These are phyloP conservation scores for Chalcosyrphus nemorum DNA, from an alignment of 2,888 invertebrate species.

Conservation along the genomic window DNA sequence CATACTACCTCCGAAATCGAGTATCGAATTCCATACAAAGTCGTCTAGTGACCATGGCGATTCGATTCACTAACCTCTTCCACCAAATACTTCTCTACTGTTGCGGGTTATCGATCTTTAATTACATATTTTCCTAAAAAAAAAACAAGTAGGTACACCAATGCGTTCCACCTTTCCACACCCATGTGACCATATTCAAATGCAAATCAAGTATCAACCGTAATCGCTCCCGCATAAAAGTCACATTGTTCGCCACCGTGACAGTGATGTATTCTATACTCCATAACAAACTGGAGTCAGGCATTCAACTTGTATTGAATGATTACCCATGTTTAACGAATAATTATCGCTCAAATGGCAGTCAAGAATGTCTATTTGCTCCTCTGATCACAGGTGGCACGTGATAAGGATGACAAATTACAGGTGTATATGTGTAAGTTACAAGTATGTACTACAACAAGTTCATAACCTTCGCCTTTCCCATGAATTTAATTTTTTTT, in stretches of 20 bases:
- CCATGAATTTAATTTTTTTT: conserved; percentile 4
- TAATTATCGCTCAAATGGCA: conserved; percentile 25
- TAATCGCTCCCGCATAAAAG: conserved; percentile 25
- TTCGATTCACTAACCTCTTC: not conserved
- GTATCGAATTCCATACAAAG: not conserved
- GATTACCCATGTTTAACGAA: conserved; percentile 24
- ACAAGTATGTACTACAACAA: not conserved
- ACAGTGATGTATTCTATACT: conserved; percentile 17
- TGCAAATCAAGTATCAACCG: conserved; percentile 24
- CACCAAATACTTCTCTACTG: not conserved
- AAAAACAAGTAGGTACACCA: not conserved
- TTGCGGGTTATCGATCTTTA: conserved; percentile 15
- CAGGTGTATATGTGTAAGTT: not conserved
- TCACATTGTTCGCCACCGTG: conserved; percentile 27
- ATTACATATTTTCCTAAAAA: not conserved
- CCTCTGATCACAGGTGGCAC: conserved; percentile 14
- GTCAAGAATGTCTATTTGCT: conserved; percentile 7
- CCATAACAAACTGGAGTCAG: not conserved
- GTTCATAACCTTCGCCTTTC: conserved; percentile 10
- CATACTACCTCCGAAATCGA: not conserved
- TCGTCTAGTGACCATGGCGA: not conserved
- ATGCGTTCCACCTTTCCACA: conserved; percentile 9
- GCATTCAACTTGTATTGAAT: not conserved
- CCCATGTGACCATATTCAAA: conserved; percentile 33
- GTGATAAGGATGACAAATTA: conserved; percentile 24